Conservation (phyloP, 2,888 invertebrate species). For the Drosophila atripex region DNA sequence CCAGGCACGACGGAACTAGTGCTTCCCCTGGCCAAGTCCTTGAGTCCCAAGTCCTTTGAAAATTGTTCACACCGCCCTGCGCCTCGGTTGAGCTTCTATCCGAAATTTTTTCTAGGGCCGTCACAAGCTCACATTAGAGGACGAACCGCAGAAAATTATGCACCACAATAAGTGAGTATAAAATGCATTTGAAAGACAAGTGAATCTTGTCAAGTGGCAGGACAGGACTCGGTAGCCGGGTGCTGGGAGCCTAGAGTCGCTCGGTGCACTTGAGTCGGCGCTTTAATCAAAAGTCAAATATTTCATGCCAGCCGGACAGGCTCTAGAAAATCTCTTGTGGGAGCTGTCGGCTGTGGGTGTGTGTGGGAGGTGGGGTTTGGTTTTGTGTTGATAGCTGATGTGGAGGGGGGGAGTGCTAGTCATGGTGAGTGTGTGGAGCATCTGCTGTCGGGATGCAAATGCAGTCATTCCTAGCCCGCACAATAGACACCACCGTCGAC, state of each 20-base stretch:
- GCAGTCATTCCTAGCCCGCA: conserved; percentile 56
- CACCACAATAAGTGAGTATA: conserved; percentile 69
- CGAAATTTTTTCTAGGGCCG: conserved; percentile 31
- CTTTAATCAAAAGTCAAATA: conserved; percentile 80
- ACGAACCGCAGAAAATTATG: conserved; percentile 73
- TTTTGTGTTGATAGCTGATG: not conserved
- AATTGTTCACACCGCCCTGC: conserved; percentile 53
- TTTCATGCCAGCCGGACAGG: conserved; percentile 71
- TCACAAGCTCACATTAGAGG: conserved; percentile 70
- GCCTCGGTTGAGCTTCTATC: conserved; percentile 28
- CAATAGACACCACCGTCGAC: conserved; percentile 52
- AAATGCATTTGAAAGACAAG: conserved; percentile 79
- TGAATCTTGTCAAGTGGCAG: conserved; percentile 78
- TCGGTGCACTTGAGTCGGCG: conserved; percentile 78
- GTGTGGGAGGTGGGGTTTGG: not conserved
- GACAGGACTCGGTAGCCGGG: conserved; percentile 42
- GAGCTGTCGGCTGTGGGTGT: not conserved
- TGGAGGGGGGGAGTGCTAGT: not conserved
- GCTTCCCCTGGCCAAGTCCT: conserved; percentile 55
- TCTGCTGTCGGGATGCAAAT: conserved; percentile 79
- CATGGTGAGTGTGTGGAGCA: conserved; percentile 60
- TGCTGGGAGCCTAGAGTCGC: not conserved
- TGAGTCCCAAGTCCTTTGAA: conserved; percentile 62
- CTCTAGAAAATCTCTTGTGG: conserved; percentile 32
- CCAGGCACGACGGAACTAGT: conserved; percentile 32